Base-by-base conservation (phyloP, 2,113 vertebrate genomes). In the Coreoperca whiteheadi region DNA sequence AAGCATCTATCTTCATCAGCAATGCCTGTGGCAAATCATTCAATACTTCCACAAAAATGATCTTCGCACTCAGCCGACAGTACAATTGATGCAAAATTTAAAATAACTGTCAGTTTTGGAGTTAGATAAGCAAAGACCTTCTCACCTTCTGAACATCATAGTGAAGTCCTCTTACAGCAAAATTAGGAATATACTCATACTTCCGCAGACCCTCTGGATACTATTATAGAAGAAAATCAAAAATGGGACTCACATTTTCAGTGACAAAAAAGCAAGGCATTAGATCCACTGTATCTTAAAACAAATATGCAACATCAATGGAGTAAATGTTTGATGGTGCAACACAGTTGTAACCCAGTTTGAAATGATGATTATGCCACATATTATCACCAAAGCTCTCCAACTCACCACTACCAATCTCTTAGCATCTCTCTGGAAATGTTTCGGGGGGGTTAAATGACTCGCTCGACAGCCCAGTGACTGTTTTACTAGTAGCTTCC, bases 1-100 rank as follows among this genome's bases (percentile, higher is more conserved):
- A 99, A 56, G 98, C 97, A 94, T 99, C 98, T 0, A 99, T 99
- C 97, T 99, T 99, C 98, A 99, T 99, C 92, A 99, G 91, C 75
- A 99, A 92, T 0, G 96, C 98, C 98, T 99, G 86, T 76, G 34
- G 43, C 0, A 69, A 83, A 80, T 43, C 5, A 88, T 30, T 67
- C 23, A 65, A 59, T 50, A 30, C 60, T 39, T 18, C 23, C 30
- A 53, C 56, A 63, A 43, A 74, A 66, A 39, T 23, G 0, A 46
- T 30, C 28, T 8, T 70, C 34, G 21, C 21, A 28, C 3, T n/a
- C 3, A 23, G 51, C 6, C 12, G 14, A 25, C 4, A n/a, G 16
- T 64, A 8, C 1, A 60, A 28, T 2, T 37, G 7, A 14, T 51
- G 25, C 56, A 77, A 63, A 56, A 75, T 16, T 16, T 53, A 30